A percentile compares a stretch with the other conserved stretches of the same genome.
phyloP scores from a whole-genome alignment of 2,113 vertebrate species.

The Antechinus flavipes region DNA sequence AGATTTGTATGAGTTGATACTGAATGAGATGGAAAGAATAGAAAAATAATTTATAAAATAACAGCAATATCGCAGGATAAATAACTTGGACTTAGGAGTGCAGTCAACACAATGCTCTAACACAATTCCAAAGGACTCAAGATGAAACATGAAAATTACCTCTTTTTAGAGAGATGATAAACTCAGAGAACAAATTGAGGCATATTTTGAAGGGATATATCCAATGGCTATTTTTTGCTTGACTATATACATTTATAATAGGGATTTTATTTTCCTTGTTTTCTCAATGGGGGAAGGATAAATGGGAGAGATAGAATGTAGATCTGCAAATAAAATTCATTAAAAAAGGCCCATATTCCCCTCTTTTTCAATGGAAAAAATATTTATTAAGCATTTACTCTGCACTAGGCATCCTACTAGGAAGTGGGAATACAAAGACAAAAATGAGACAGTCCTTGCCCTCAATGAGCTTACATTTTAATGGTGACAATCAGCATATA shows the following conservation, averaged over 20 bases:
- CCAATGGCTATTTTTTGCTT: neutral
- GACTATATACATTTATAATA: neutral
- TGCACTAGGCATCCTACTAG: neutral
- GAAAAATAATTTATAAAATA: neutral
- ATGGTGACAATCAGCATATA: neutral
- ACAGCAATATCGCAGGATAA: neutral
- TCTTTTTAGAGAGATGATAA: neutral
- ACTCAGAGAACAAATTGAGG: neutral
- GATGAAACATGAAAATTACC: neutral
- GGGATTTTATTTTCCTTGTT: neutral
- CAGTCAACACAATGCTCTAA: neutral
- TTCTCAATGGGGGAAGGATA: neutral
- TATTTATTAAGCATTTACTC: neutral
- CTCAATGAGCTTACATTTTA: neutral
- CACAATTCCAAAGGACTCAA: neutral
- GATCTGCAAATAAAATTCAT: neutral
- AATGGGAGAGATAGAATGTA: neutral
- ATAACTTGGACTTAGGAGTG: neutral
- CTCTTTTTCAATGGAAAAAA: neutral
- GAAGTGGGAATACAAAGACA: neutral
- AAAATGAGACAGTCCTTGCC: neutral
- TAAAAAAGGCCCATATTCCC: neutral
- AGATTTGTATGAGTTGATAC: neutral
- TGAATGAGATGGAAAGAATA: neutral
- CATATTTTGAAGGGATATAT: neutral